Evolutionary conservation across 2,888 invertebrate genomes (phyloP), one percentile per base, ranked within the genome.

Genomic region (Tetragnatha montana): DNA sequence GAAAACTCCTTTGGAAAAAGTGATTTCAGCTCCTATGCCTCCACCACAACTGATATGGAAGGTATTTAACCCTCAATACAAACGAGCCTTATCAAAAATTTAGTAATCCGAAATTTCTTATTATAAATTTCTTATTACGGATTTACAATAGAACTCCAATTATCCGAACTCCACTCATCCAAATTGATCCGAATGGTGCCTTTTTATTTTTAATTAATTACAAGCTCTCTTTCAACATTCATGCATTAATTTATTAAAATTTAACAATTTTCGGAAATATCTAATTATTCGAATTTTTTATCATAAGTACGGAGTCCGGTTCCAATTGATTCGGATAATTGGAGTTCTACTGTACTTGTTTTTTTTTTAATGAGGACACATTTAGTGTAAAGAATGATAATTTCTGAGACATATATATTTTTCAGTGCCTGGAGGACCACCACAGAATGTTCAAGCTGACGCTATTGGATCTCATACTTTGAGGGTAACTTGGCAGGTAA

Each of bases 1-100:
- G 92, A 93, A 80, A 94, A 94, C 91, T 91, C 92, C 6, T 92
- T 94, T 3, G 94, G 94, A 8, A 91, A 92, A 73, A 93, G 94
- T 78, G 91, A 92, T 35, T 92, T 93, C 0, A 93, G 93, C 87
- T 92, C 92, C 4, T 92, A 92, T n/a, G 92, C 93, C 6, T 87
- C 92, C 0, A 92, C 93, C 6, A 92, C 92, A 14, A 93, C 93
- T 19, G 92, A 92, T 49, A 70, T 91, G 68, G 91, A 91, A 91
- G 91, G 91, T 91, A 88, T 79, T 14, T 22, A 19, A 51, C 3
- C 60, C 12, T 49, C 49, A 35, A 12, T 68, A 68, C n/a, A 68
- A 17, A 17, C 1, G 12, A 17, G 1, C 12, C 12, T n/a, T 17
- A 68, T 68, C 14, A 68, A 68, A 68, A 68, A 68, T 68, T 68